phyloP scores from a whole-genome alignment of 2,888 invertebrate genomes.

The Autographa gamma region DNA sequence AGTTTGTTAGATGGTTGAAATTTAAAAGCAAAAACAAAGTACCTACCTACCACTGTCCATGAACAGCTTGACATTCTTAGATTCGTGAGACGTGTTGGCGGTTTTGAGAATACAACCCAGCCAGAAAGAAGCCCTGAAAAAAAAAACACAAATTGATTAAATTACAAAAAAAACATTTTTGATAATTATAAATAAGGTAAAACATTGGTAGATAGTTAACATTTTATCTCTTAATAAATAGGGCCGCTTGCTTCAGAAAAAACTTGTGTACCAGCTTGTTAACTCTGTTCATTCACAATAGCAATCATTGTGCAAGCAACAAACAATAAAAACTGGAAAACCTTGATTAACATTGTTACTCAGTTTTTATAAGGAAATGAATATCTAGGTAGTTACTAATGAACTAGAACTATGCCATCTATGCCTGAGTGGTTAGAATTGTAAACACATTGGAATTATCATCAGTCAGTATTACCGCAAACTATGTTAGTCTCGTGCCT shows the following conservation, averaged over 20 bases:
- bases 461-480: neutral
- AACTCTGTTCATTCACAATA: neutral
- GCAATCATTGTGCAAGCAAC: slow-evolving; percentile 17
- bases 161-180: too few relatives aligned
- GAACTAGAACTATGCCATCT: neutral
- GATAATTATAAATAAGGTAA: too few relatives aligned
- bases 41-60: too few relatives aligned
- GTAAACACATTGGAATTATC: neutral
- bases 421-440: neutral
- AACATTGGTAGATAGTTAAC: too few relatives aligned
- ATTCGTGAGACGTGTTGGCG: too few relatives aligned
- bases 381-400: slow-evolving; percentile 16
- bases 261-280: neutral
- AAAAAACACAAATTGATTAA: too few relatives aligned
- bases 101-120: too few relatives aligned
- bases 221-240: neutral
- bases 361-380: slow-evolving; percentile 34
- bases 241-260: neutral
- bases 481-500: neutral
- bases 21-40: too few relatives aligned
- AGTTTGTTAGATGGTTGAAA: too few relatives aligned
- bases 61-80: too few relatives aligned
- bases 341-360: slow-evolving; percentile 24
- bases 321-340: slow-evolving; percentile 20
- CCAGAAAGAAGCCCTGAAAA: too few relatives aligned